Evolutionary conservation across 2,797 vertebrate genomes (phyloP).

Genomic region (Pelobates cultripes): DNA sequence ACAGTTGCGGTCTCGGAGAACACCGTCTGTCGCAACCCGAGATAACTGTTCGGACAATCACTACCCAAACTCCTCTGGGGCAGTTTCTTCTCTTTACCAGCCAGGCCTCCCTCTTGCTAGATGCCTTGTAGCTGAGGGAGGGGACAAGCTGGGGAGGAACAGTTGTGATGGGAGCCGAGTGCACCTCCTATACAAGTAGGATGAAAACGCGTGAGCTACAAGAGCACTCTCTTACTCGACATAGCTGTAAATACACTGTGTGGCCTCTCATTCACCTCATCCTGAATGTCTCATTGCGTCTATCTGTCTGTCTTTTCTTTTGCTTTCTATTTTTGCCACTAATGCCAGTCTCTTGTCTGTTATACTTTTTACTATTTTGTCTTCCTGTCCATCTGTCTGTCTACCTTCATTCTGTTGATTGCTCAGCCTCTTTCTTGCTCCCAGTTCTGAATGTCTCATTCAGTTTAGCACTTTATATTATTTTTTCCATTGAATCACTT

Average conservation of each 20-base stretch:
- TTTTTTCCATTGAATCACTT: slow-evolving; percentile 4
- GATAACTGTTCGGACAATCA: slow-evolving; percentile 77
- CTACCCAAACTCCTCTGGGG: slow-evolving; percentile 78
- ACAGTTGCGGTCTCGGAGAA: slow-evolving; percentile 86
- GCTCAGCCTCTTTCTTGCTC: not conserved
- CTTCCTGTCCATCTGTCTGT: not conserved
- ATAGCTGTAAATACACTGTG: slow-evolving; percentile 40
- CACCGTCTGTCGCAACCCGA: slow-evolving; percentile 68
- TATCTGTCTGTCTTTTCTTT: not conserved
- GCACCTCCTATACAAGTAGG: slow-evolving; percentile 88
- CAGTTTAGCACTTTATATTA: slow-evolving; percentile 41
- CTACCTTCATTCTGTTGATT: not conserved
- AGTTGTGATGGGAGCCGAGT: slow-evolving; percentile 92
- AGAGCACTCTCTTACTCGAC: slow-evolving; percentile 3
- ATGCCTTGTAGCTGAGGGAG: slow-evolving; percentile 61
- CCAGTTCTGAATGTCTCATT: slow-evolving; percentile 28
- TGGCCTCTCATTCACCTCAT: slow-evolving; percentile 25
- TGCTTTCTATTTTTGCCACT: too few species aligned
- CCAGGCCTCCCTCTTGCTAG: slow-evolving; percentile 61
- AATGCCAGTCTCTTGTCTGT: too few species aligned
- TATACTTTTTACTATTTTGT: not conserved
- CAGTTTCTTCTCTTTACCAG: slow-evolving; percentile 72
- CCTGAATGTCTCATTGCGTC: slow-evolving; percentile 4
- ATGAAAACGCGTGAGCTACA: not conserved
- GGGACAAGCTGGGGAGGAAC: slow-evolving; percentile 86